phyloP scores from a whole-genome alignment of 1,140 invertebrate genomes.

The Coptotermes formosanus region DNA sequence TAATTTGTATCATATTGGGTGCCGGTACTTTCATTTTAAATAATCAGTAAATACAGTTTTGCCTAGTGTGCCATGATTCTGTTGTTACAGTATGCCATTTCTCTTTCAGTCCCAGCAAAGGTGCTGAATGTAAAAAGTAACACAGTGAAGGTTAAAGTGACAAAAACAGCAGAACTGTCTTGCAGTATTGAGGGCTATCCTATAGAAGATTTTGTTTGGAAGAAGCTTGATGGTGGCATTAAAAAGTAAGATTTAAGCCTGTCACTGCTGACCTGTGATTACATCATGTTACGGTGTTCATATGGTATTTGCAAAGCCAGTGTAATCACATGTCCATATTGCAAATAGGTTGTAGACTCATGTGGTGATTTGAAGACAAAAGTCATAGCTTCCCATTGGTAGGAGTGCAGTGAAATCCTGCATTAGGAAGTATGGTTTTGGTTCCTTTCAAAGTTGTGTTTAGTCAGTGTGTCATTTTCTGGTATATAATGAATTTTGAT shows the following conservation, averaged over 20 bases:
- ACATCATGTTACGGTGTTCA: not conserved
- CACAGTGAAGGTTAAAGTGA: conserved; percentile 48
- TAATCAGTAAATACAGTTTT: not conserved
- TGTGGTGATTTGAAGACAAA: no score
- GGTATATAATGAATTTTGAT: no score
- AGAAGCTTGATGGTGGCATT: conserved; percentile 54
- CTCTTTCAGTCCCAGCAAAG: conserved; percentile 47
- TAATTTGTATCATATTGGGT: no score
- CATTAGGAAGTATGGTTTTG: no score
- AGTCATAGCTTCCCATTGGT: no score
- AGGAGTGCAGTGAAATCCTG: no score
- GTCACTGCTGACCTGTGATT: not conserved
- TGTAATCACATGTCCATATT: not conserved
- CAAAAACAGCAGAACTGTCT: conserved; percentile 50
- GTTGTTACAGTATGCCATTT: not conserved
- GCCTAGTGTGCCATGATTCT: not conserved
- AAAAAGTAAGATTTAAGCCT: conserved; percentile 44
- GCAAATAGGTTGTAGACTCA: no score
- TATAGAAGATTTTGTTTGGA: conserved; percentile 55
- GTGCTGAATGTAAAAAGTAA: conserved; percentile 48
- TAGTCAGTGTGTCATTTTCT: no score
- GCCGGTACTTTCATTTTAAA: no score
- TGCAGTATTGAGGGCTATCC: conserved; percentile 61
- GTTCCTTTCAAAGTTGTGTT: no score
- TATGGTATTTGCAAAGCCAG: not conserved